phyloP scores from a whole-genome alignment of 2,113 vertebrate genomes.

The Siniperca knerii region DNA sequence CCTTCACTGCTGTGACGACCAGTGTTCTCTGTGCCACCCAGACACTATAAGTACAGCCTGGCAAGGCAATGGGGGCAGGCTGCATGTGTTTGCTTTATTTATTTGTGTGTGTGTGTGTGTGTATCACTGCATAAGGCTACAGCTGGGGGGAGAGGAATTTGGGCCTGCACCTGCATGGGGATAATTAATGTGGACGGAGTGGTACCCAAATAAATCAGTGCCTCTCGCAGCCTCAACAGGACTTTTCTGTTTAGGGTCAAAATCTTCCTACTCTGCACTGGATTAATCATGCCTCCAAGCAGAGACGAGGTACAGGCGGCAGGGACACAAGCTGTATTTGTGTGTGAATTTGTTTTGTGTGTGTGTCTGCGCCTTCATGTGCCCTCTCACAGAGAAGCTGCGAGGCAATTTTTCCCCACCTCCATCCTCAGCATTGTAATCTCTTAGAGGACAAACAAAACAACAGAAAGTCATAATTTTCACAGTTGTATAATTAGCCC shows the following conservation, averaged over 20 bases:
- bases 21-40: constrained; percentile 80
- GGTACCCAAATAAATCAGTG: constrained; percentile 87
- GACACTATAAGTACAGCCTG: constrained; percentile 69
- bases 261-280: constrained; percentile 80
- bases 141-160: constrained; percentile 82
- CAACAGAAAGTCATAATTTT: constrained; percentile 77
- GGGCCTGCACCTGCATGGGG: constrained; percentile 84
- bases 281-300: constrained; percentile 84
- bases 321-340: constrained; percentile 60
- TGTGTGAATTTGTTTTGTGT: constrained; percentile 47
- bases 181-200: constrained; percentile 86
- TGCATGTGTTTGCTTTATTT: constrained; percentile 60
- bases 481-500: constrained; percentile 81
- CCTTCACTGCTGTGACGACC: constrained; percentile 69
- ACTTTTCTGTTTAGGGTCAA: constrained; percentile 88
- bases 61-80: constrained; percentile 70
- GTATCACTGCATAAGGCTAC: constrained; percentile 45
- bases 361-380: constrained; percentile 26
- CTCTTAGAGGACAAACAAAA: constrained; percentile 82
- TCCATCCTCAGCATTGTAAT: constrained; percentile 66
- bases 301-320: constrained; percentile 49
- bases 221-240: constrained; percentile 85
- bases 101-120: constrained; percentile 48
- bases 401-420: constrained; percentile 54
- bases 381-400: constrained; percentile 52